Base-by-base conservation (phyloP, 2,113 vertebrate species). In the Sorex araneus region DNA sequence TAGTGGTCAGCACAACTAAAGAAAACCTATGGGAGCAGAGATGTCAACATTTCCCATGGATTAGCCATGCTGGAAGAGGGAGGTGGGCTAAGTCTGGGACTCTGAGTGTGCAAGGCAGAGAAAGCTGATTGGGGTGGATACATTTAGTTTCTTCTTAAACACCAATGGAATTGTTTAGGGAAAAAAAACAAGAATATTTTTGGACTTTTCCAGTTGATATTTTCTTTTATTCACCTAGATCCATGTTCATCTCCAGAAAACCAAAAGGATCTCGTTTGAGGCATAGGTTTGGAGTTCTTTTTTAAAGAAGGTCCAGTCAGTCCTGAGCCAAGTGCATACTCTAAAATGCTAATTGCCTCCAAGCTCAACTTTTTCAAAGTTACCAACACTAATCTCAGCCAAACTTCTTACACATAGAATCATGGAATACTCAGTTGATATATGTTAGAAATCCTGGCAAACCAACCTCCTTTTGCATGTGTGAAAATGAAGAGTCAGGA, bases 301-400 rank as follows among this genome's bases (percentile, higher is more conserved):
- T 21, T 81, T 12, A 50, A 67, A 54, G 8, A 27, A 6, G 21
- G 28, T 11, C 8, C 16, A 1, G 7, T 25, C 28, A 15, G 40
- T 2, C 0, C 28, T 3, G 7, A 6, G 36, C 30, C 32, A 2
- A n/a, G 2, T 0, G 4, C 6, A 19, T 32, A 43, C 64, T 90
- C 74, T 67, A 27, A 60, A 27, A 32, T 2, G 19, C 27, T 23
- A 9, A 30, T 0, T 8, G 69, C 13, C 34, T 67, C 28, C 6
- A 2, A 12, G 12, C 23, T n/a, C 28, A n/a, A 27, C 28, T 34
- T 76, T 73, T 57, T 69, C 40, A 23, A 40, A 66, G 12, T 4
- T 3, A 50, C 13, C 3, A 3, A 3, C 16, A n/a, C 34, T 60
- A 6, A 27, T 63, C 21, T 1, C 40, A 40, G 0, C 66, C 87